Conservation (phyloP, 2,888 invertebrate species). For the Zootermopsis nevadensis region DNA sequence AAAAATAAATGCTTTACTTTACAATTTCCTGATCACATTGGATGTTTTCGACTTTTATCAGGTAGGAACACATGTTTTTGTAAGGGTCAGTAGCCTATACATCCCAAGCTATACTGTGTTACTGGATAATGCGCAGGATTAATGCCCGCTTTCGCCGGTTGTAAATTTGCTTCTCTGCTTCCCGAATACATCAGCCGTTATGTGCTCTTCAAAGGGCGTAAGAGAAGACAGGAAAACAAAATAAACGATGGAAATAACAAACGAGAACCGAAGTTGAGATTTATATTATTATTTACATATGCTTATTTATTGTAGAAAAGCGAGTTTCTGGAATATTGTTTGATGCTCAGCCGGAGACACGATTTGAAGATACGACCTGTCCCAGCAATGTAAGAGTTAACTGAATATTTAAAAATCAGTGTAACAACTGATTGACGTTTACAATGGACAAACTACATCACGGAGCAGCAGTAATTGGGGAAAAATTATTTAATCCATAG, state of each 20-base stretch:
- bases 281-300: neutral
- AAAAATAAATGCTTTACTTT: neutral
- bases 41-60: neutral
- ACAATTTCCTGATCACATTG: neutral
- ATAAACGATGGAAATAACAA: neutral
- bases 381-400: too few relatives aligned
- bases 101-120: constrained; percentile 12
- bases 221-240: constrained; percentile 13
- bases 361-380: too few relatives aligned
- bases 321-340: neutral
- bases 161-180: constrained; percentile 36
- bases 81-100: too few relatives aligned
- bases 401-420: too few relatives aligned
- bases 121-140: constrained; percentile 15
- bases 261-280: neutral
- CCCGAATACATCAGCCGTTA: constrained; percentile 34
- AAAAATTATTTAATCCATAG: too few relatives aligned
- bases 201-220: neutral
- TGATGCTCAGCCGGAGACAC: neutral
- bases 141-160: constrained; percentile 26
- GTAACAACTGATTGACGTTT: too few relatives aligned
- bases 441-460: too few relatives aligned
- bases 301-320: neutral
- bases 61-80: constrained; percentile 1
- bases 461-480: too few relatives aligned